Conservation (phyloP, 1,140 invertebrate species). For the Drosophila fuyamai region DNA sequence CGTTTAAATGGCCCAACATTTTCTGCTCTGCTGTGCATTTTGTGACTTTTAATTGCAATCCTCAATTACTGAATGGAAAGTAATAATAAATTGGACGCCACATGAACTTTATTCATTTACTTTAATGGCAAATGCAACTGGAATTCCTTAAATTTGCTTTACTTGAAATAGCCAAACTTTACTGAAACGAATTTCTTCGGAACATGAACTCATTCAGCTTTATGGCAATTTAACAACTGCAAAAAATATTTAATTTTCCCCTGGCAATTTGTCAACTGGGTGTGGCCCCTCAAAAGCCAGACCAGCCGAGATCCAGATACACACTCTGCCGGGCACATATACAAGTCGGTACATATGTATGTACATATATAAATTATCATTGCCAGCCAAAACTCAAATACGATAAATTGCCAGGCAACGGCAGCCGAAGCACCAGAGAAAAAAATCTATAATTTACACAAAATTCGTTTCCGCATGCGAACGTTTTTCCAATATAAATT, state of each 20-base stretch:
- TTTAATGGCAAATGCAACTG: slow-evolving; percentile 1
- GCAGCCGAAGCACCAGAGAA: slow-evolving; percentile 35
- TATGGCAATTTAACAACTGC: slow-evolving; percentile 49
- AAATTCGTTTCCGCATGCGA: slow-evolving; percentile 75
- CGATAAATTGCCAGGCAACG: slow-evolving; percentile 75
- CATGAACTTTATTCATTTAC: slow-evolving; percentile 2
- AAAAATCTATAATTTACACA: slow-evolving; percentile 82
- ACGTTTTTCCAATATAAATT: slow-evolving; percentile 55
- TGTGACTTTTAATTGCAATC: slow-evolving; percentile 58
- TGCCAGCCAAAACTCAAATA: slow-evolving; percentile 75
- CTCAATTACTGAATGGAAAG: slow-evolving; percentile 44
- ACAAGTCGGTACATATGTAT: slow-evolving; percentile 9
- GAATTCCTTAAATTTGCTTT: slow-evolving; percentile 1
- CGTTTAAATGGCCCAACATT: slow-evolving; percentile 54
- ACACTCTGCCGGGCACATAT: slow-evolving; percentile 12
- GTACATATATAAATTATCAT: slow-evolving; percentile 68
- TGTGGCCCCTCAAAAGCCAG: slow-evolving; percentile 41
- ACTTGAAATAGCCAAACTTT: slow-evolving; percentile 18
- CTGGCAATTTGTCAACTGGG: slow-evolving; percentile 79
- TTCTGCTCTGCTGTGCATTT: slow-evolving; percentile 56
- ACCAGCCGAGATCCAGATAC: slow-evolving; percentile 20
- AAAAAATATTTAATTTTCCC: slow-evolving; percentile 43
- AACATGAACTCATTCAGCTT: slow-evolving; percentile 8
- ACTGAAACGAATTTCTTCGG: neutral
- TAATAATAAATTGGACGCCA: slow-evolving; percentile 41